Conservation (phyloP, 2,888 invertebrate species). For the Sphinx pinastri region DNA sequence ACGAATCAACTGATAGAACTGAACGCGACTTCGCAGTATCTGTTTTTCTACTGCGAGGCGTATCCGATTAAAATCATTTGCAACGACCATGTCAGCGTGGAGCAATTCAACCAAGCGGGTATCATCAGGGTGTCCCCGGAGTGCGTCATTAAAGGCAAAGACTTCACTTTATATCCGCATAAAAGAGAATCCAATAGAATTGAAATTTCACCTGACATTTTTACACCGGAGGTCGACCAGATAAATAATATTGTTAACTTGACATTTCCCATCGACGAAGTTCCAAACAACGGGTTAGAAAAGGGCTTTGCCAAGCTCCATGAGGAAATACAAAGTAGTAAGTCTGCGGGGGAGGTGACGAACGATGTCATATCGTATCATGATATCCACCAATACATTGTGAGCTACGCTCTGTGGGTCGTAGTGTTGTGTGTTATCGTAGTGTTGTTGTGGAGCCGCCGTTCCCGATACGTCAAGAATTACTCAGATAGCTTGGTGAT, state of each 20-base stretch:
- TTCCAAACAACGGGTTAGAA: background rate
- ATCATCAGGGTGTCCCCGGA: constrained; percentile 1
- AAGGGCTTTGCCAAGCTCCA: background rate
- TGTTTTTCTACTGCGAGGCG: background rate
- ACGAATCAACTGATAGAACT: background rate
- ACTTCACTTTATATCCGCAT: background rate
- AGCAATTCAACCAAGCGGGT: constrained; percentile 3
- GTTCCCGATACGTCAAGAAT: too few relatives aligned
- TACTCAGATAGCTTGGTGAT: too few relatives aligned
- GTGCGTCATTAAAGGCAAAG: background rate
- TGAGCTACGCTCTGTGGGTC: background rate
- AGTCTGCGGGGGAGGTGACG: background rate
- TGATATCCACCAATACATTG: background rate
- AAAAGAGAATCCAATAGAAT: background rate
- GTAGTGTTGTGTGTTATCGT: background rate
- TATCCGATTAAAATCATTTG: background rate
- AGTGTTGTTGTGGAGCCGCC: too few relatives aligned
- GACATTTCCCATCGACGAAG: background rate
- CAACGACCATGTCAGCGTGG: background rate
- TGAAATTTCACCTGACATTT: constrained; percentile 5
- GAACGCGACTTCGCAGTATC: constrained; percentile 5
- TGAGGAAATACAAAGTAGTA: background rate
- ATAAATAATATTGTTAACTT: constrained; percentile 2
- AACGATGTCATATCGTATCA: background rate
- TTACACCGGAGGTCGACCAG: background rate